A percentile compares a stretch with the other conserved stretches of the same genome.
These are phyloP conservation scores for Eunapius fragilis DNA, from an alignment of 37 sponge, comb jelly and placozoan species.

Conservation along the genomic window DNA sequence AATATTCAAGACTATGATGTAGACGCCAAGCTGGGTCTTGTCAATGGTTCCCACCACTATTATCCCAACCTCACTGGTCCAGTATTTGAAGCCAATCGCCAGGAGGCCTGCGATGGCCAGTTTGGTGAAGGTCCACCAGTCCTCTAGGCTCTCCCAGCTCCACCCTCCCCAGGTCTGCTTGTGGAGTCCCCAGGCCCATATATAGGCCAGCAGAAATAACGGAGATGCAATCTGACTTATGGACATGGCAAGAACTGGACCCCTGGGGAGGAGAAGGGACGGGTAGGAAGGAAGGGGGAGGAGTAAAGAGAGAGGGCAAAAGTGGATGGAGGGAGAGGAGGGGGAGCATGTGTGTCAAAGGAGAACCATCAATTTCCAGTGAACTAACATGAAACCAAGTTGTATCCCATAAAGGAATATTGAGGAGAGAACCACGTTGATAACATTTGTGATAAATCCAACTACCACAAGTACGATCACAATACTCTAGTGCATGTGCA, in stretches of 20 bases:
- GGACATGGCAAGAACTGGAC: no score
- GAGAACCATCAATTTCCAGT: not conserved
- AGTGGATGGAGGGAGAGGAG: not conserved
- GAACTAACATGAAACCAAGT: conserved; percentile 48
- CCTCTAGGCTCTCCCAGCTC: conserved; percentile 61
- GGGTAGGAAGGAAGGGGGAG: not conserved
- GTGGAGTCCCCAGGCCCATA: conserved; percentile 35
- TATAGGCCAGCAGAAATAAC: conserved; percentile 28
- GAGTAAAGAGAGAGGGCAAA: not conserved
- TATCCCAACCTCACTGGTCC: conserved; percentile 51
- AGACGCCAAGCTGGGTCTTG: no score
- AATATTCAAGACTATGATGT: no score
- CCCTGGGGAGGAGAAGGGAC: no score
- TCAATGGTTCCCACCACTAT: conserved; percentile 53
- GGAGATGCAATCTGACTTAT: no score
- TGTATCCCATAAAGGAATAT: conserved; percentile 24
- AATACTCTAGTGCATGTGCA: conserved; percentile 21
- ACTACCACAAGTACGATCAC: conserved; percentile 51
- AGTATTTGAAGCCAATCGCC: conserved; percentile 54
- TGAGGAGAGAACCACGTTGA: conserved; percentile 1
- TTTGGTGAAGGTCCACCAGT: no score
- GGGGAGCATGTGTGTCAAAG: not conserved
- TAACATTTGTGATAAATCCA: conserved; percentile 17
- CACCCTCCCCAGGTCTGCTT: conserved; percentile 69
- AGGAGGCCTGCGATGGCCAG: no score